phyloP scores from a whole-genome alignment of 2,888 invertebrate genomes.

The Lasioglossum marginatum region DNA sequence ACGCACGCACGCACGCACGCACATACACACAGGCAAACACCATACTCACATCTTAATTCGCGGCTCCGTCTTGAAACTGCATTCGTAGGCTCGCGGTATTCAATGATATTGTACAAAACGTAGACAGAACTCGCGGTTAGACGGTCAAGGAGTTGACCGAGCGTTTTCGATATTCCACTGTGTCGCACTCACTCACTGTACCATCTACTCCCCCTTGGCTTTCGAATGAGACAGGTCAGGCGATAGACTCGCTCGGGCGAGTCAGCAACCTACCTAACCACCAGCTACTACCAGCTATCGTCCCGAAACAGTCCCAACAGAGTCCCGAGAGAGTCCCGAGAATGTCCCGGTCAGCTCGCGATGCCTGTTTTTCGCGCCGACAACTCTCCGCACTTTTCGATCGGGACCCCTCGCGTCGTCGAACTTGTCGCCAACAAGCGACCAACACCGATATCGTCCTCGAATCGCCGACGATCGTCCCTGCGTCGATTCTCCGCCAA shows the following conservation, averaged over 20 bases:
- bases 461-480: conserved; percentile 14
- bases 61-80: conserved; percentile 68
- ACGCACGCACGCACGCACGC: background rate
- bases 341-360: conserved; percentile 55
- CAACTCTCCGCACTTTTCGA: conserved; percentile 32
- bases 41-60: conserved; percentile 77
- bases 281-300: conserved; percentile 36
- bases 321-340: conserved; percentile 10
- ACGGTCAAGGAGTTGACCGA: conserved; percentile 33
- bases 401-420: background rate
- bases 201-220: conserved; percentile 29
- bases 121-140: conserved; percentile 18
- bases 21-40: conserved; percentile 33
- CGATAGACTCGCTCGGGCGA: conserved; percentile 35
- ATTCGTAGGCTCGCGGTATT: conserved; percentile 70
- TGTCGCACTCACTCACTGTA: conserved; percentile 47
- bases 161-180: conserved; percentile 50
- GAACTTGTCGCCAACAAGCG: background rate
- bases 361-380: conserved; percentile 59
- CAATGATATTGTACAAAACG: conserved; percentile 28
- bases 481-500: conserved; percentile 19
- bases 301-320: background rate
- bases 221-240: conserved; percentile 27
- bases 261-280: conserved; percentile 31
- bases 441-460: background rate